Conservation (phyloP, 2,888 invertebrate species). For the Lithosia quadra region DNA sequence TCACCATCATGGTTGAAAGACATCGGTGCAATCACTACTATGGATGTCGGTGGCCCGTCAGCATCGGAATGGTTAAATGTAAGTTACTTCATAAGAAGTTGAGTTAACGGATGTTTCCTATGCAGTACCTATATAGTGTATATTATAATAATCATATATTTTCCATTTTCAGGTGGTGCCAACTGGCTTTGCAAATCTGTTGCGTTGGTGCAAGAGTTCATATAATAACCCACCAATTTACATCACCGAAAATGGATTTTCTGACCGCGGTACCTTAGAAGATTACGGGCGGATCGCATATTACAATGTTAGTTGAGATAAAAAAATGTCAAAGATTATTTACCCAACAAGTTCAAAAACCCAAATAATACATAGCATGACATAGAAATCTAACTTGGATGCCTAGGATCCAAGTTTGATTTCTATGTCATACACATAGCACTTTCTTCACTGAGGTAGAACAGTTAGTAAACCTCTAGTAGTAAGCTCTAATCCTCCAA, state of each 20-base stretch:
- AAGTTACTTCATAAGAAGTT: constrained; percentile 24
- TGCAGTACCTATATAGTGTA: neutral
- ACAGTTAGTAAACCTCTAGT: no score
- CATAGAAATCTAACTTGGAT: no score
- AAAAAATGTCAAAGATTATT: neutral
- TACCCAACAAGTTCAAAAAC: no score
- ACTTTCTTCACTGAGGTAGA: no score
- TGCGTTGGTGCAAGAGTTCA: constrained; percentile 87
- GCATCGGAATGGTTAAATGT: constrained; percentile 85
- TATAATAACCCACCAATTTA: constrained; percentile 87
- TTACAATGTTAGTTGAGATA: constrained; percentile 72
- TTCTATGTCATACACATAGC: no score
- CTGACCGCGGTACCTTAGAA: constrained; percentile 80
- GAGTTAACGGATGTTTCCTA: neutral
- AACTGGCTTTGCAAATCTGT: constrained; percentile 86
- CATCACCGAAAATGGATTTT: constrained; percentile 88
- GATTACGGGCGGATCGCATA: constrained; percentile 85
- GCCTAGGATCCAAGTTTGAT: no score
- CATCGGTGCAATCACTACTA: constrained; percentile 77
- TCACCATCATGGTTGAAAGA: constrained; percentile 84
- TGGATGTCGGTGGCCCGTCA: constrained; percentile 80
- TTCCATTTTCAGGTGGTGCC: constrained; percentile 80
- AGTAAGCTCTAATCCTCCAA: no score
- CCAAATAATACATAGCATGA: no score
- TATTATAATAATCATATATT: neutral